Percentiles rank a stretch among this genome's conserved stretches.
These are phyloP conservation scores for Sphecodes monilicornis DNA, from an alignment of 2,888 invertebrate genomes.

Conservation along the genomic window DNA sequence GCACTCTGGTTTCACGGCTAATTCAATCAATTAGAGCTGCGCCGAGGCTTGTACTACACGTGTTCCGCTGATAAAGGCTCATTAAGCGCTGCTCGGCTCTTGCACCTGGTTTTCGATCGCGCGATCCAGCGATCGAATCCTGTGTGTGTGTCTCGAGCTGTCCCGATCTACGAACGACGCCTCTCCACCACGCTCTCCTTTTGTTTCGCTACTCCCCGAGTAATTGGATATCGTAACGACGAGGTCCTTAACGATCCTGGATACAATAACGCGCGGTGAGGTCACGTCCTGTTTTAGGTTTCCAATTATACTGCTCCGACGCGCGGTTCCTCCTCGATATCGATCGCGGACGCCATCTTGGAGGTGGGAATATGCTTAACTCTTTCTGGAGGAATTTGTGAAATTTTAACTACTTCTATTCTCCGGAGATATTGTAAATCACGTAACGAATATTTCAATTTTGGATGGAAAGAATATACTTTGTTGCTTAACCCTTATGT, in stretches of 20 bases:
- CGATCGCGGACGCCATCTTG: neutral
- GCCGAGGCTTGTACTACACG: constrained; percentile 34
- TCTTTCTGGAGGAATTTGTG: neutral
- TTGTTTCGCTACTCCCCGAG: constrained; percentile 42
- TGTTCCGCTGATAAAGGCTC: constrained; percentile 54
- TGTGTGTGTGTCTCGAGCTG: neutral
- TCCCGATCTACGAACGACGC: constrained; percentile 21
- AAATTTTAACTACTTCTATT: neutral
- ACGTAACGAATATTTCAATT: neutral
- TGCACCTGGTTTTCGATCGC: constrained; percentile 48
- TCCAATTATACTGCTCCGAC: constrained; percentile 44
- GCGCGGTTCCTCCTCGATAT: neutral
- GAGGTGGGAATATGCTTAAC: neutral
- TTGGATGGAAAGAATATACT: neutral
- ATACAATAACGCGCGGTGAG: constrained; percentile 61
- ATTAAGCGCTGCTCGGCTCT: constrained; percentile 26
- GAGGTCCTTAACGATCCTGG: constrained; percentile 59
- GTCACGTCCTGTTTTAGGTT: constrained; percentile 61
- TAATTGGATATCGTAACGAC: constrained; percentile 63
- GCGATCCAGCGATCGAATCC: neutral
- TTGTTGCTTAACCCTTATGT: too few species aligned
- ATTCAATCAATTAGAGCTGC: constrained; percentile 61
- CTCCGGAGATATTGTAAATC: neutral
- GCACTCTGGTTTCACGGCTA: constrained; percentile 51
- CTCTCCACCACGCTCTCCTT: neutral